Evolutionary conservation across 2,797 vertebrate species (phyloP), one percentile per base, ranked within the genome.

Genomic region (Phataginus tetradactyla): DNA sequence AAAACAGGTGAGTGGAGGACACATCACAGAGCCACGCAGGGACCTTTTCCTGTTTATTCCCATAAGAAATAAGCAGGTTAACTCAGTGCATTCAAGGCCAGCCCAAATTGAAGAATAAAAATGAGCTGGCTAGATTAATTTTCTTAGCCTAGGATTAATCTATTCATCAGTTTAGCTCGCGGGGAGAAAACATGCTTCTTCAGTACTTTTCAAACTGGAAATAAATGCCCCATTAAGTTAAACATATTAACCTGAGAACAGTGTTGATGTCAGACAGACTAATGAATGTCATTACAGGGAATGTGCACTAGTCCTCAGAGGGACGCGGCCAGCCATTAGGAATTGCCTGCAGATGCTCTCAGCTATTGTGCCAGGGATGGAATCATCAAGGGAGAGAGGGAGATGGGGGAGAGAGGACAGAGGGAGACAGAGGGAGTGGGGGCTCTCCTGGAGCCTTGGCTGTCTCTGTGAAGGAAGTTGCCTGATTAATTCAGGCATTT

Each of bases 211-310:
- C 96, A 74, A 94, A 83, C 91, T 51, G 83, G 84, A 97, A 97
- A 95, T 86, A 90, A 97, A 96, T 91, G 94, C 94, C 94, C 94
- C 96, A 97, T 98, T 98, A 97, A 93, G 95, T 88, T 85, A 95
- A 97, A 96, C 79, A 83, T 71, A 96, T 97, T 87, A 95, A 92
- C 92, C 95, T 37, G 81, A 83, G 88, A 84, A 34, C 42, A 86
- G 91, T 69, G 83, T 92, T 27, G 69, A 83, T 91, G 96, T 94
- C 94, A 61, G 88, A 49, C 59, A 74, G 93, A 87, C 92, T 95
- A 95, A 97, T 92, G 92, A 94, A 89, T 49, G 64, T 68, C 81
- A 83, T 91, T 84, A 57, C 4, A 12, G 29, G 34, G 92, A 91
- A 53, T 9, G 55, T 3, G 3, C 53, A 20, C 32, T 5, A 25